Evolutionary conservation across 2,113 vertebrate species (phyloP), one percentile per base, ranked within the genome.

Genomic region (Catagonus wagneri): DNA sequence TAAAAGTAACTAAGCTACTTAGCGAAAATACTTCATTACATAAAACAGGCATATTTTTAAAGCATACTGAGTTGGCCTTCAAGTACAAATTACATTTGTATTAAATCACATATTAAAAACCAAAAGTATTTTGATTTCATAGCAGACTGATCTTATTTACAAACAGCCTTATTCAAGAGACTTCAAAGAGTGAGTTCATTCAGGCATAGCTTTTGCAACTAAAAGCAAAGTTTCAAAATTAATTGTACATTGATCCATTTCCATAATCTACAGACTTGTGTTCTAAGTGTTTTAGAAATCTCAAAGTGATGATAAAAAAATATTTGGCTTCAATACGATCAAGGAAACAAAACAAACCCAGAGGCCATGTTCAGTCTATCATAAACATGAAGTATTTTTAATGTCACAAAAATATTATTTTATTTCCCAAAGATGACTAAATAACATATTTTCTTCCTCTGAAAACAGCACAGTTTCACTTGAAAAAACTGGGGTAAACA

Each of bases 291-390:
- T 89, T 68, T 12, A 71, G 68, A 88, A 81, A 85, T 76, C 44
- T 95, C 56, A 88, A 75, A 87, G 63, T 94, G 13, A 72, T 29
- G 39, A 61, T 69, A 83, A 92, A 93, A 93, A 93, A 76, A 25
- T 39, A 66, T 75, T 81, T 80, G 36, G 84, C 19, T 32, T 92
- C 60, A 75, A 63, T 72, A 83, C 6, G 89, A 39, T 54, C 16
- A 66, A 74, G 2, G 9, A 95, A 72, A 84, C 58, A 68, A 58
- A 85, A 83, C 7, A 92, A 93, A 68, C 2, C 8, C 27, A 84
- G 44, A 60, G 27, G 9, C 6, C 52, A 63, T 68, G 19, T 29
- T 88, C 32, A 87, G 6, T 80, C 23, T 23, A 19, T 83, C 81
- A 74, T 72, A 58, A 76, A 92, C 52, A 29, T 5, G 17, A 93